These are phyloP conservation scores for Elysia crispata DNA, from an alignment of 2,888 invertebrate genomes.

Conservation along the genomic window DNA sequence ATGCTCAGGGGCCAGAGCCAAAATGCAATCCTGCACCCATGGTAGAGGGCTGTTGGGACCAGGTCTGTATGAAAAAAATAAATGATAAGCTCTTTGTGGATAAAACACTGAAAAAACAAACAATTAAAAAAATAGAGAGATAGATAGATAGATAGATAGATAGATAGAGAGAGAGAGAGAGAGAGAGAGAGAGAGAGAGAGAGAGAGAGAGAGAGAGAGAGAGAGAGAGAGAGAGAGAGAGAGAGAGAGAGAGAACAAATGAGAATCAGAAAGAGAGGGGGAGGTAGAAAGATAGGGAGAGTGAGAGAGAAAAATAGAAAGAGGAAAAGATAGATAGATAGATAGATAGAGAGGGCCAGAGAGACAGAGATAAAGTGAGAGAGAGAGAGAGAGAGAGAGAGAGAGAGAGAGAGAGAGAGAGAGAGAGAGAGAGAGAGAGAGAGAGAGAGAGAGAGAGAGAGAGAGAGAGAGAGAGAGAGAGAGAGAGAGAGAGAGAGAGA, in stretches of 20 bases:
- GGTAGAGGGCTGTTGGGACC: conserved; percentile 92
- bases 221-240: conserved; percentile 15
- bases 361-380: too few species aligned
- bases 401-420: conserved; percentile 27
- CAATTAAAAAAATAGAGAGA: conserved; percentile 13
- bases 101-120: too few species aligned
- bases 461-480: conserved; percentile 27
- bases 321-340: too few species aligned
- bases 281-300: conserved; percentile 25
- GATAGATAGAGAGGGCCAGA: too few species aligned
- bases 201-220: not conserved
- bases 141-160: too few species aligned
- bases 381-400: conserved; percentile 30
- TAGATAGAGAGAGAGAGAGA: too few species aligned
- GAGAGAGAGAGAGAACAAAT: too few species aligned
- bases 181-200: not conserved
- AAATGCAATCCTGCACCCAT: conserved; percentile 89
- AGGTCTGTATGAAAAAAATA: conserved; percentile 77
- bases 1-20: conserved; percentile 83
- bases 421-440: conserved; percentile 32
- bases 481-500: conserved; percentile 15
- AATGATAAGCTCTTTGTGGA: too few species aligned
- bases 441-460: conserved; percentile 37
- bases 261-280: conserved; percentile 9
- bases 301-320: too few species aligned